Evolutionary conservation across 2,888 invertebrate species (phyloP).

Genomic region (Chrysolina oricalcia): DNA sequence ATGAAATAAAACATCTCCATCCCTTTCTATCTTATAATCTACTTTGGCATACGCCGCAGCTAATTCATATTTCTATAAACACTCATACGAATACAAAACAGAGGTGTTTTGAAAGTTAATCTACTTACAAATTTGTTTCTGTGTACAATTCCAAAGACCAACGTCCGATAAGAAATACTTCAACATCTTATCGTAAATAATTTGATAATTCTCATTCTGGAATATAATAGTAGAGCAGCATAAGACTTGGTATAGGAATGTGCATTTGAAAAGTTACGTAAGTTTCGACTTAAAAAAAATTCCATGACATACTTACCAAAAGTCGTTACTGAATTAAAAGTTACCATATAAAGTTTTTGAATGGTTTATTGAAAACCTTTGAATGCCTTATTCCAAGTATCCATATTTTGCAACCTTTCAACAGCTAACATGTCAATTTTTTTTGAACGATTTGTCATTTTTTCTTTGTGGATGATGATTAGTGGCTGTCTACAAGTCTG

Average conservation of each 20-base stretch:
- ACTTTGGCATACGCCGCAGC: not conserved
- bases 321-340: too few species aligned
- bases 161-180: conserved; percentile 13
- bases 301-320: too few species aligned
- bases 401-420: too few species aligned
- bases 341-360: too few species aligned
- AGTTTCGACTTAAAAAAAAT: too few species aligned
- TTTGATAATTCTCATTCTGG: conserved; percentile 7
- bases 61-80: not conserved
- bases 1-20: too few species aligned
- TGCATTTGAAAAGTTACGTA: not conserved
- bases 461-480: too few species aligned
- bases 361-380: too few species aligned
- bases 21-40: not conserved
- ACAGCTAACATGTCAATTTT: too few species aligned
- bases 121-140: conserved; percentile 32
- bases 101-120: conserved; percentile 61
- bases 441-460: too few species aligned
- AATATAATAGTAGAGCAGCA: not conserved
- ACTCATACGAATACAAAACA: conserved; percentile 20
- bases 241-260: not conserved
- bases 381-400: too few species aligned
- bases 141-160: conserved; percentile 60
- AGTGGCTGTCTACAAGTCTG: too few species aligned
- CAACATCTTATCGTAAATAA: conserved; percentile 19